Base-by-base conservation (phyloP, 2,888 invertebrate species). In the Camponotus fellah region DNA sequence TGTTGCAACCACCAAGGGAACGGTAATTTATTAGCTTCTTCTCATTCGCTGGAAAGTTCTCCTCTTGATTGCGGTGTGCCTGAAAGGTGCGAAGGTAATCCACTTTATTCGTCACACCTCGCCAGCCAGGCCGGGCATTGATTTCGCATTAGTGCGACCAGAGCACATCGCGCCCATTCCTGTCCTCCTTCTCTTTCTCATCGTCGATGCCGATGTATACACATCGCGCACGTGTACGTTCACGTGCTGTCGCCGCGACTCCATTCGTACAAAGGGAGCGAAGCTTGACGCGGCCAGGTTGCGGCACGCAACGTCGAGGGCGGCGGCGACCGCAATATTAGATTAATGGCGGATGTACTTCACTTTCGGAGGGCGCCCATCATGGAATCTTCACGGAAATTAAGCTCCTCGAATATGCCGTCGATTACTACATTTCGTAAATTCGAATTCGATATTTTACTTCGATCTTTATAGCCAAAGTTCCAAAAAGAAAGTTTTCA, bases 271-370 rank as follows among this genome's bases (percentile, higher is more conserved):
- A 81, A 83, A 88, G 88, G 89, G 90, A 79, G 80, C 72, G 80
- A 86, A 85, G 72, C 84, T 86, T 66, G 71, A 77, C 80, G 85
- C 83, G 89, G 46, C 85, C 21, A 84, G 85, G 83, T 86, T 86
- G 89, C 86, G 90, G 86, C 92, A 92, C 92, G 92, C 92, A 86
- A 92, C 88, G 86, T 86, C 88, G 89, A 91, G 92, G 91, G 92
- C 88, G 88, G 87, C 82, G 88, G 88, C 90, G 89, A 93, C 93
- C 93, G 91, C 93, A 93, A 92, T 92, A 92, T 93, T 93, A 91
- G 92, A 93, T 93, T 93, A 93, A 93, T 93, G 92, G 92, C 91
- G 88, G 90, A 90, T 91, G 88, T 91, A 91, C 89, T 91, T 90
- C 87, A 88, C 87, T 88, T 91, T 87, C 82, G 84, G 49, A 46